Conservation (phyloP, 64 coral and sea anemone genomes). For the Hydrozoanthus tunicans region DNA sequence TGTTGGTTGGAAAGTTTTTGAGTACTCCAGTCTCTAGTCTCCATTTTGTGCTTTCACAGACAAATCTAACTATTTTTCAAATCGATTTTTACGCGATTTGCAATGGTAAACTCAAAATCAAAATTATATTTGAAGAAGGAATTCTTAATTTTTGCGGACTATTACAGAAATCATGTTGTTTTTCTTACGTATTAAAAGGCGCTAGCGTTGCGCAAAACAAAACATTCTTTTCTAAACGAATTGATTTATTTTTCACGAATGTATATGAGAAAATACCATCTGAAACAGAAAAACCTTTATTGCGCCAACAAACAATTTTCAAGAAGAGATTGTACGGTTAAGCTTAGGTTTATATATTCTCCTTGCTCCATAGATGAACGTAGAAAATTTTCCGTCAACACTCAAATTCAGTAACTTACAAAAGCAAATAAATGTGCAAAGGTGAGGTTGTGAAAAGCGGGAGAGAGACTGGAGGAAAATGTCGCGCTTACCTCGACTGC, state of each 20-base stretch:
- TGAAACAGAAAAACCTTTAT: neutral
- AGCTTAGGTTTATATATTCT: constrained; percentile 16
- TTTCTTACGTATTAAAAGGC: constrained; percentile 38
- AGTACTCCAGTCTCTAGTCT: constrained; percentile 17
- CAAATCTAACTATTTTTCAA: constrained; percentile 21
- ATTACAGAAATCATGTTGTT: constrained; percentile 48
- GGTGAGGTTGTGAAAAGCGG: neutral
- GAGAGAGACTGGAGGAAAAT: neutral
- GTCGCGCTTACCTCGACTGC: neutral
- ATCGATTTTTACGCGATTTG: constrained; percentile 3
- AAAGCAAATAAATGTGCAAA: neutral
- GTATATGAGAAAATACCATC: neutral
- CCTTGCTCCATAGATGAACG: neutral
- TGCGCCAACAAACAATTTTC: neutral
- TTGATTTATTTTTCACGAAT: constrained; percentile 45
- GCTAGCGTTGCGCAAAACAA: constrained; percentile 28
- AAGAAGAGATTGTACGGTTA: constrained; percentile 2
- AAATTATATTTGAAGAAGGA: neutral
- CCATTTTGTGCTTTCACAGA: constrained; percentile 8
- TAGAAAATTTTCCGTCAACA: constrained; percentile 4
- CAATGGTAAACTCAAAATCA: neutral
- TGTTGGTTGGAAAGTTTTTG: constrained; percentile 26
- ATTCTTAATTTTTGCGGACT: neutral
- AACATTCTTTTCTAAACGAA: constrained; percentile 49
- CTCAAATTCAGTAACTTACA: constrained; percentile 33